Evolutionary conservation across 2,113 vertebrate genomes (phyloP).

Genomic region (Thunnus thynnus): DNA sequence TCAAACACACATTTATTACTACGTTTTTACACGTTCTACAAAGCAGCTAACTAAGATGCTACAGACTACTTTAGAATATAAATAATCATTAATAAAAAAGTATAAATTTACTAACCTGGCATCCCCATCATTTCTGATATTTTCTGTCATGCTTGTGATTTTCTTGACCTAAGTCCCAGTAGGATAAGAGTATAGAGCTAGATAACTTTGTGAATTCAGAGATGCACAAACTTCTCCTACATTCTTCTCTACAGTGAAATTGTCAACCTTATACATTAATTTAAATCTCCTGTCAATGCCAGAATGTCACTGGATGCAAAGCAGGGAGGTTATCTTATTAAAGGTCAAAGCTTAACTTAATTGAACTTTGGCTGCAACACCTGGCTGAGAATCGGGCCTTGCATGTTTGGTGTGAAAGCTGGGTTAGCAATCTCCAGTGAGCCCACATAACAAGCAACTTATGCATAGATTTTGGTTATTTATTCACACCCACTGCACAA

Average conservation of each 20-base stretch:
- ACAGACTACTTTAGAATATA: background rate
- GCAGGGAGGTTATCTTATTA: no score
- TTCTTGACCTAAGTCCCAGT: no score
- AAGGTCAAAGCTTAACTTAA: background rate
- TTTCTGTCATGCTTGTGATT: no score
- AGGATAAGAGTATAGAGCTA: background rate
- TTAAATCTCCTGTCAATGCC: background rate
- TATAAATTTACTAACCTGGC: no score
- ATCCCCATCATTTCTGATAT: no score
- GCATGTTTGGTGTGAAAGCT: background rate
- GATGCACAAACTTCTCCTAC: background rate
- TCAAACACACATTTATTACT: no score
- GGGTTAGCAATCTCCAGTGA: background rate
- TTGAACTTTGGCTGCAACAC: background rate
- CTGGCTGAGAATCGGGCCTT: background rate
- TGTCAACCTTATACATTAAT: background rate
- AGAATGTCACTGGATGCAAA: background rate
- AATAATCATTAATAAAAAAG: no score
- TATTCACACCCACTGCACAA: slow-evolving; percentile 3
- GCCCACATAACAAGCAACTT: background rate
- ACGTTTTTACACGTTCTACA: background rate
- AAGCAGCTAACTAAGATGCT: background rate
- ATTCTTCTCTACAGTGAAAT: background rate
- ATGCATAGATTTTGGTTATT: background rate
- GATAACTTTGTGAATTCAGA: background rate